phyloP scores from a whole-genome alignment of 2,113 vertebrate species.

The Catharus fuscescens region DNA sequence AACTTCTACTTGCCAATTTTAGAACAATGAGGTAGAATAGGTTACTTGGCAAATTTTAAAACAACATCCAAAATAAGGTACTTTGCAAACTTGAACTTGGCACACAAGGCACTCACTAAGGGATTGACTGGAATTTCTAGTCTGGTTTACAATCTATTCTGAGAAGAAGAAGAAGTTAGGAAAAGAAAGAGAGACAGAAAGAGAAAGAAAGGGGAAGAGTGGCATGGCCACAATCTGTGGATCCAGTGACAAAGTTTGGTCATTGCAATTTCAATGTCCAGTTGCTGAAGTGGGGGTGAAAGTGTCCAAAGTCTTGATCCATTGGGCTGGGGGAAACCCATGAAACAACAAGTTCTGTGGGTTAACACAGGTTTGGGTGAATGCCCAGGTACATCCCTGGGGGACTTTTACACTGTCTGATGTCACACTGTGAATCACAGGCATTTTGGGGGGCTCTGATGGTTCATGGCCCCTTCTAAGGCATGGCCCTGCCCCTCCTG shows the following conservation, averaged over 20 bases:
- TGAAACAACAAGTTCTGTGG: not conserved
- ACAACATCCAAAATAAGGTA: not conserved
- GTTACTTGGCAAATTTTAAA: not conserved
- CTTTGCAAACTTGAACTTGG: not conserved
- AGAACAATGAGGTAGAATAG: not conserved
- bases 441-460: not conserved
- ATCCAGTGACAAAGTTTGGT: not conserved
- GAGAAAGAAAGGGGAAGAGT: not conserved
- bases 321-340: not conserved
- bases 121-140: not conserved
- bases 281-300: not conserved
- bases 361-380: not conserved
- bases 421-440: not conserved
- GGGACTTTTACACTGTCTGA: not conserved
- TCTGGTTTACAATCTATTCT: not conserved
- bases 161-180: not conserved
- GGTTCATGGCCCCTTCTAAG: not conserved
- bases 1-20: not conserved
- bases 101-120: not conserved
- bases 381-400: not conserved
- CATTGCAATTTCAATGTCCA: fast-evolving
- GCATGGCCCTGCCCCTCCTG: not conserved
- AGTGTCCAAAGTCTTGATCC: no score
- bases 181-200: not conserved
- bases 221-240: not conserved